Evolutionary conservation across 2,113 vertebrate species (phyloP).

Genomic region (Trinectes maculatus): DNA sequence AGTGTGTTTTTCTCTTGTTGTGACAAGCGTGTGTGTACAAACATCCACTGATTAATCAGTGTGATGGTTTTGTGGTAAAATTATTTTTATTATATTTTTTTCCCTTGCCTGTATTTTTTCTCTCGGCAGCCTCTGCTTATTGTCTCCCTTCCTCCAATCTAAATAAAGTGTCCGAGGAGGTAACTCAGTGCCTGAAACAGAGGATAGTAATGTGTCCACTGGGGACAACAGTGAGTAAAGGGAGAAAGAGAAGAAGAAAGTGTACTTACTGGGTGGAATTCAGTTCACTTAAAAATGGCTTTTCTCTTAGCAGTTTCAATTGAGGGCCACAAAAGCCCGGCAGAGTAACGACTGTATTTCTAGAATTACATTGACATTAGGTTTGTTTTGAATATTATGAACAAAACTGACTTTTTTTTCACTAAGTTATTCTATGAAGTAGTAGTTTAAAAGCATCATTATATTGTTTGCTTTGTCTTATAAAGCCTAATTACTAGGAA

Average conservation of each 20-base stretch:
- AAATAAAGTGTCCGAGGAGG: constrained; percentile 62
- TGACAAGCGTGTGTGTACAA: constrained; percentile 11
- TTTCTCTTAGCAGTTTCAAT: constrained; percentile 21
- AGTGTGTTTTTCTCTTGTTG: no score
- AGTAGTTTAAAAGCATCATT: no score
- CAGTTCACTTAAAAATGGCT: constrained; percentile 72
- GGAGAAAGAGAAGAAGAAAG: constrained; percentile 40
- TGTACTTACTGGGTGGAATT: constrained; percentile 52
- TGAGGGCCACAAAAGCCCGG: background rate
- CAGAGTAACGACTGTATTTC: background rate
- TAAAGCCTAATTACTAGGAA: no score
- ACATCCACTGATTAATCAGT: background rate
- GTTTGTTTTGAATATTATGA: background rate
- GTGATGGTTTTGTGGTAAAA: constrained; percentile 14
- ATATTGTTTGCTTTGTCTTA: no score
- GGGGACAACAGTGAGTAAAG: constrained; percentile 42
- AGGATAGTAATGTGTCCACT: constrained; percentile 61
- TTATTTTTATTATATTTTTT: no score
- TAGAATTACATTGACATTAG: background rate
- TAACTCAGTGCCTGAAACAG: constrained; percentile 50
- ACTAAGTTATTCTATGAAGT: background rate
- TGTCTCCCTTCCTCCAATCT: constrained; percentile 36
- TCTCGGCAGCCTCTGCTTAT: constrained; percentile 1
- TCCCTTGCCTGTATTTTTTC: background rate
- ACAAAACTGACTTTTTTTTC: background rate